Conservation (phyloP, 2,888 invertebrate genomes). For the Beris chalybata region DNA sequence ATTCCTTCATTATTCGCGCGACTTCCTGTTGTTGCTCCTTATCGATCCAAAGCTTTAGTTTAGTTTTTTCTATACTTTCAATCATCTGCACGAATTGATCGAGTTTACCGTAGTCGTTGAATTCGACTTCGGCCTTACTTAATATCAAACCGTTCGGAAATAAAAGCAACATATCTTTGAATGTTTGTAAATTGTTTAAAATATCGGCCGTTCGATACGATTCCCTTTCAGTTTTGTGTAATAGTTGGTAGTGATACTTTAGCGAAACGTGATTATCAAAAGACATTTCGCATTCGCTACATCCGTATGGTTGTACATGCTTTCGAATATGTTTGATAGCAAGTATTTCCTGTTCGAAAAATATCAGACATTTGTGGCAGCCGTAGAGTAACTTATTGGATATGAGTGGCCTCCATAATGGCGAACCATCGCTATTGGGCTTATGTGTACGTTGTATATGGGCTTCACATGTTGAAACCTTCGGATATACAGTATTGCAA, state of each 20-base stretch:
- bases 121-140: not conserved
- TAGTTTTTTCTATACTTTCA: conserved; percentile 12
- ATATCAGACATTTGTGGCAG: conserved; percentile 15
- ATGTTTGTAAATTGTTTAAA: not conserved
- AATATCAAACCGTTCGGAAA: conserved; percentile 22
- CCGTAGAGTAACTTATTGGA: conserved; percentile 12
- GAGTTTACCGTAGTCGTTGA: conserved; percentile 17
- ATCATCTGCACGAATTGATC: conserved; percentile 7
- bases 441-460: not conserved
- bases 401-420: not conserved
- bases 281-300: conserved; percentile 10
- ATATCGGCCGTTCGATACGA: not conserved
- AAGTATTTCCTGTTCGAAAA: conserved; percentile 15
- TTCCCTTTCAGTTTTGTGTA: not conserved
- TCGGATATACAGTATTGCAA: conserved; percentile 11
- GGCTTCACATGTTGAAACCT: not conserved
- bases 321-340: conserved; percentile 25
- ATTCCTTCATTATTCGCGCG: conserved; percentile 9
- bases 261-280: conserved; percentile 2
- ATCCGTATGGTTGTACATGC: conserved; percentile 14
- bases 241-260: conserved; percentile 1
- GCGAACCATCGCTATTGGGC: not conserved
- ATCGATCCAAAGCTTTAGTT: conserved; percentile 7
- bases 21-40: not conserved
- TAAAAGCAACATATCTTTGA: conserved; percentile 9